Conservation (phyloP, 2,113 vertebrate genomes). For the Crypturellus undulatus region DNA sequence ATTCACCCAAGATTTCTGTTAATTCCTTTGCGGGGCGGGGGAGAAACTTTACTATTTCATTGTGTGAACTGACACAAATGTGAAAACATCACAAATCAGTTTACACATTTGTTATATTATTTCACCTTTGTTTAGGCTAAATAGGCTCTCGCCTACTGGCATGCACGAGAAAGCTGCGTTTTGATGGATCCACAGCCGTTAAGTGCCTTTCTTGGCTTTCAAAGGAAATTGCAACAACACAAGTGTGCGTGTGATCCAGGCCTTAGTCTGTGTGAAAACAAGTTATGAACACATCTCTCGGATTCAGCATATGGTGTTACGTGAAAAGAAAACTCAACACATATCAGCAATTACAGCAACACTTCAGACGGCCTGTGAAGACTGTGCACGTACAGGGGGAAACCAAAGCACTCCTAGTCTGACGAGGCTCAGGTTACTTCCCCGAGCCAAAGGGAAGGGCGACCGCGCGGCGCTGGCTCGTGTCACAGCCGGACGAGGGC, state of each 20-base stretch:
- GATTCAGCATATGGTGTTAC: conserved; percentile 51
- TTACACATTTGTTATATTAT: not conserved
- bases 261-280: conserved; percentile 41
- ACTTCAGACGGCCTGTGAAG: conserved; percentile 61
- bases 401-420: conserved; percentile 40
- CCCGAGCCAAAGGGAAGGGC: conserved; percentile 56
- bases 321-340: conserved; percentile 59
- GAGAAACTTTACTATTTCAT: not conserved
- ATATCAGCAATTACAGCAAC: conserved; percentile 70
- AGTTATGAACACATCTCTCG: conserved; percentile 46
- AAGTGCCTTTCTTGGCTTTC: conserved; percentile 1
- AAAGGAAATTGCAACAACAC: conserved; percentile 48
- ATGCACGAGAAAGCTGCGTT: conserved; percentile 13
- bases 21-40: not conserved
- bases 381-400: not conserved
- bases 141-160: not conserved
- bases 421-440: conserved; percentile 64
- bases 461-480: conserved; percentile 60
- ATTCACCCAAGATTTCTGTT: not conserved
- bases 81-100: conserved; percentile 9
- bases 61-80: not conserved
- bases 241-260: conserved; percentile 20
- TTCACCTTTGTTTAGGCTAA: not conserved
- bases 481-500: conserved; percentile 68
- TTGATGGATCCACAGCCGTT: not conserved